Base-by-base conservation (phyloP, 2,888 invertebrate species). In the Folsomia manolachei region DNA sequence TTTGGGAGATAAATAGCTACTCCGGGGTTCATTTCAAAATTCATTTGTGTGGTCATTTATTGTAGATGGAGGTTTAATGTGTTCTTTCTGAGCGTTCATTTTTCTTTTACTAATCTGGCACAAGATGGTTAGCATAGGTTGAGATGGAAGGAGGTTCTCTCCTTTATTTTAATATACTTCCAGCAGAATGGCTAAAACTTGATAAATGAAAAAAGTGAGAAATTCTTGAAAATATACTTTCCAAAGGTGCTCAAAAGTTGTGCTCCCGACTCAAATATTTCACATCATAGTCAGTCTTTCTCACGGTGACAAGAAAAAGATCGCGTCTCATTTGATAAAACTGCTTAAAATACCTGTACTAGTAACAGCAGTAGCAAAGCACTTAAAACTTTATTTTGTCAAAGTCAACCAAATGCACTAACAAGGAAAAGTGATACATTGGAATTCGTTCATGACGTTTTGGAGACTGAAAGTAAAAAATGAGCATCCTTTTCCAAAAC, bases 31-130 rank as follows among this genome's bases (percentile, higher is more conserved):
- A 21, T 27, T 24, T 63, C 63, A 63, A 63, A 63, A 27, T n/a
- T 63, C 63, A 63, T 63, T 27, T 63, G 63, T 63, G 27, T 18
- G 63, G 63, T 63, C 63, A 63, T 63, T 63, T 63, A 63, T 27
- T 27, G 14, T 63, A 2, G 7, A 14, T 63, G 27, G 27, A 27
- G 24, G 24, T 24, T 62, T 24, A 62, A 62, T 23, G 21, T 2
- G 62, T 25, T 23, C 62, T 62, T 60, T 60, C 24, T 14, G 19
- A 9, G 14, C 39, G 14, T 14, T 4, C 39, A 39, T 39, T 39
- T 39, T 39, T 39, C 39, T 39, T 39, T 14, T 39, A 39, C 4
- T 39, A 4, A 39, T n/a, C n/a, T n/a, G n/a, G n/a, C n/a, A n/a
- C n/a, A n/a, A n/a, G n/a, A n/a, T n/a, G n/a, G n/a, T n/a, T n/a